Base-by-base conservation (phyloP, 2,888 invertebrate species). In the Eubasilissa splendida region DNA sequence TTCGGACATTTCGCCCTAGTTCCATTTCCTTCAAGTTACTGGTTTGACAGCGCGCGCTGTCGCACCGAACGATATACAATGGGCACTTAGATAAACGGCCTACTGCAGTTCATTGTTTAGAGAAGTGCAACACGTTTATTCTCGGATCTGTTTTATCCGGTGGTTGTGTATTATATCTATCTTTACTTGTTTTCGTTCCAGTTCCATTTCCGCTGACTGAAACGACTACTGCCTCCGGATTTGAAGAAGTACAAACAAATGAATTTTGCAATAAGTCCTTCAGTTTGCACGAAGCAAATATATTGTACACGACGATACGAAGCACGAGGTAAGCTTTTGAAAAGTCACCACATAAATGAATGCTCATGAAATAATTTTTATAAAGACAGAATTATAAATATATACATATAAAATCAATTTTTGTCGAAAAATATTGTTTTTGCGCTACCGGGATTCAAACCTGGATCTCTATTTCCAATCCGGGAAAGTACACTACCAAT, bases 11-110 rank as follows among this genome's bases (percentile, higher is more conserved):
- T 63, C 63, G 63, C 63, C 63, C 63, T 63, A 63, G 33, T 63
- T 63, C 63, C 33, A 63, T 63, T 63, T 63, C 63, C 63, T 33
- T 10, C 33, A 12, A 63, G 33, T 63, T 12, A 12, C 63, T 63
- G 63, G 33, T 22, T 22, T 22, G 63, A 63, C 63, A 22, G 63
- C 42, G 42, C 33, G 42, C 33, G 31, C 42, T 63, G n/a, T 10
- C 31, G 33, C 63, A 33, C 33, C 12, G 33, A 63, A 31, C 31
- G 63, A 63, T 63, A 63, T 31, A 63, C 63, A 63, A 63, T 33
- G 42, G 63, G 63, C 63, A 63, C 63, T 63, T 63, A 63, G 63
- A 63, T 63, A 63, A 63, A 63, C 63, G 63, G 63, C 42, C 42
- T 63, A 63, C 33, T 63, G 63, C 2, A 63, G 31, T 63, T 31